Evolutionary conservation across 2,113 vertebrate genomes (phyloP).

Genomic region (Aphyosemion australe): DNA sequence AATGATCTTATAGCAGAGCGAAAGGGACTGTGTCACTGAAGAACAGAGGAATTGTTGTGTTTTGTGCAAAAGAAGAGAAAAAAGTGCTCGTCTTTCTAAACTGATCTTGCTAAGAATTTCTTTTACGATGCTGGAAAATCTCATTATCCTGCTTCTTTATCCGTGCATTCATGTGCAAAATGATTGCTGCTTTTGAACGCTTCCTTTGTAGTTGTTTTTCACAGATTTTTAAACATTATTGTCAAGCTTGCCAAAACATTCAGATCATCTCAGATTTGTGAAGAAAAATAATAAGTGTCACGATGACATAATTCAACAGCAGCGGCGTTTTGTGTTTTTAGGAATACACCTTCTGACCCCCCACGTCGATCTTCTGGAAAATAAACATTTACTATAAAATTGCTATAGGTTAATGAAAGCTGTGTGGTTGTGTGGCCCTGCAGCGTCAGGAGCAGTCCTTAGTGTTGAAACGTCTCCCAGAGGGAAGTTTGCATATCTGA

Average conservation of each 20-base stretch:
- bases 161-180: conserved; percentile 26
- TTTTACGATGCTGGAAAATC: conserved; percentile 43
- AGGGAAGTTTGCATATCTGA: conserved; percentile 80
- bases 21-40: not conserved
- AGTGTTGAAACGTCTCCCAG: conserved; percentile 76
- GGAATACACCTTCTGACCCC: conserved; percentile 19
- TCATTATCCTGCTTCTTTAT: conserved; percentile 44
- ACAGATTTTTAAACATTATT: not conserved
- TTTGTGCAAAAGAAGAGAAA: conserved; percentile 25
- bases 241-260: not conserved
- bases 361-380: conserved; percentile 18
- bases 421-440: conserved; percentile 58
- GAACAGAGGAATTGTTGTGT: conserved; percentile 47
- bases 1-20: too few relatives aligned
- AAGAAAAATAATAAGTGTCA: too few relatives aligned
- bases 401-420: conserved; percentile 46
- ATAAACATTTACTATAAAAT: conserved; percentile 34
- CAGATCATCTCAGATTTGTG: not conserved
- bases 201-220: not conserved
- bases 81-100: conserved; percentile 59
- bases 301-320: not conserved
- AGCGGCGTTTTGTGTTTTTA: not conserved
- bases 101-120: conserved; percentile 35
- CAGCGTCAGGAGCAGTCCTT: conserved; percentile 47
- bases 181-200: conserved; percentile 6